Percentiles rank a stretch among this genome's conserved stretches.
phyloP scores from a whole-genome alignment of 2,113 vertebrate genomes.

The Passerina amoena region DNA sequence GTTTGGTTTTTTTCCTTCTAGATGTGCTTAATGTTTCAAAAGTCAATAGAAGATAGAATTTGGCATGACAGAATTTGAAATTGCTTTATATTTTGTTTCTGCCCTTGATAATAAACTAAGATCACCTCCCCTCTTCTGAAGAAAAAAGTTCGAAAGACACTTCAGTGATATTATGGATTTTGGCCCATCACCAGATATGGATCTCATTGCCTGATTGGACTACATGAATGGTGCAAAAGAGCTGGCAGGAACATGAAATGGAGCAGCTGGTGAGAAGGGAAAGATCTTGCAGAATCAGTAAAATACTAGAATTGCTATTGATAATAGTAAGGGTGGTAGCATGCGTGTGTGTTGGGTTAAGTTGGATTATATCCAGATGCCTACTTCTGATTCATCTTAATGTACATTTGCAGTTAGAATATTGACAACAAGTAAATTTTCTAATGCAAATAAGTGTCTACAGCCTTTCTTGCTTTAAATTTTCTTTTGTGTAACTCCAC shows the following conservation, averaged over 20 bases:
- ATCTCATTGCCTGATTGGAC: background rate
- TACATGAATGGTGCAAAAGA: background rate
- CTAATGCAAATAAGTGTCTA: background rate
- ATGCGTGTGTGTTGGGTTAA: background rate
- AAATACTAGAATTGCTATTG: background rate
- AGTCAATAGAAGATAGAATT: background rate
- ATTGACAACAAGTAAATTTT: background rate
- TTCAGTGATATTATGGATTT: background rate
- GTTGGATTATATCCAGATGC: background rate
- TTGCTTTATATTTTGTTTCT: background rate
- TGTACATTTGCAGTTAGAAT: background rate
- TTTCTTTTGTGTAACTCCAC: background rate
- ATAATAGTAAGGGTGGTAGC: background rate
- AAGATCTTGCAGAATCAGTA: background rate
- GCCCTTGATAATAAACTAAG: background rate
- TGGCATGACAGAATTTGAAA: background rate
- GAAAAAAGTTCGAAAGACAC: background rate
- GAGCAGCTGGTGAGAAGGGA: slow-evolving; percentile 11
- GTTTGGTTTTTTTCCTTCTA: background rate
- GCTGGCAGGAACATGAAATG: slow-evolving; percentile 19
- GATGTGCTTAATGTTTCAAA: background rate
- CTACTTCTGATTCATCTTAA: background rate
- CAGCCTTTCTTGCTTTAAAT: background rate
- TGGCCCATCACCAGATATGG: background rate
- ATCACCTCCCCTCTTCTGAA: background rate